phyloP scores from a whole-genome alignment of 2,888 invertebrate species.

The Beris chalybata region DNA sequence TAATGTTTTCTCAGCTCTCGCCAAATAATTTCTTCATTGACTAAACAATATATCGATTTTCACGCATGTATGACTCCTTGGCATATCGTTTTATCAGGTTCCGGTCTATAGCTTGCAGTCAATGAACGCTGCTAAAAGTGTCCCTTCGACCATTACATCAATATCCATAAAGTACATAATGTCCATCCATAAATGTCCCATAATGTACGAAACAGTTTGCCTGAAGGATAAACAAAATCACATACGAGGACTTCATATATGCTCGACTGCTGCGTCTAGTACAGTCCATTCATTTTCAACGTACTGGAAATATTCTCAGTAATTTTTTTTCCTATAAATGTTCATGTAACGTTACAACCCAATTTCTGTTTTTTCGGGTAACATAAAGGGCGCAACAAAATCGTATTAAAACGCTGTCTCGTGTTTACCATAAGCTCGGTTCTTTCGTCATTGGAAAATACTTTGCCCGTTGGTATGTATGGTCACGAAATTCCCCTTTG shows the following conservation, averaged over 20 bases:
- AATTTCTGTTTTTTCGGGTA: background rate
- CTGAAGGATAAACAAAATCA: conserved; percentile 7
- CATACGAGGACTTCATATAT: background rate
- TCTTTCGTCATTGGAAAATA: background rate
- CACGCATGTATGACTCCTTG: conserved; percentile 12
- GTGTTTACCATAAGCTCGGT: conserved; percentile 2
- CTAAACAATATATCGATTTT: conserved; percentile 7
- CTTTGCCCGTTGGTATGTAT: no score
- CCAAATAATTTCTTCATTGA: conserved; percentile 26
- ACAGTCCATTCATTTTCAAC: conserved; percentile 6
- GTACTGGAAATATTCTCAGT: conserved; percentile 21
- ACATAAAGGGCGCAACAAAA: conserved; percentile 1
- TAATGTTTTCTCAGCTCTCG: no score
- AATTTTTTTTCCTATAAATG: conserved; percentile 9
- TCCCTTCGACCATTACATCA: background rate
- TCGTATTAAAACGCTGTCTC: conserved; percentile 16
- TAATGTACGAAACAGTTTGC: background rate
- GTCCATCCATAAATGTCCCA: conserved; percentile 15
- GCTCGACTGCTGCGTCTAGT: background rate
- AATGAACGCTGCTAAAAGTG: background rate
- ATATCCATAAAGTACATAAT: conserved; percentile 10
- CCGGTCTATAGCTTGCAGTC: background rate
- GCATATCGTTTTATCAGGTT: background rate
- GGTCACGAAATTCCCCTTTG: no score
- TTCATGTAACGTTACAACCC: background rate